phyloP scores from a whole-genome alignment of 2,888 invertebrate genomes.

The Pterostichus niger region DNA sequence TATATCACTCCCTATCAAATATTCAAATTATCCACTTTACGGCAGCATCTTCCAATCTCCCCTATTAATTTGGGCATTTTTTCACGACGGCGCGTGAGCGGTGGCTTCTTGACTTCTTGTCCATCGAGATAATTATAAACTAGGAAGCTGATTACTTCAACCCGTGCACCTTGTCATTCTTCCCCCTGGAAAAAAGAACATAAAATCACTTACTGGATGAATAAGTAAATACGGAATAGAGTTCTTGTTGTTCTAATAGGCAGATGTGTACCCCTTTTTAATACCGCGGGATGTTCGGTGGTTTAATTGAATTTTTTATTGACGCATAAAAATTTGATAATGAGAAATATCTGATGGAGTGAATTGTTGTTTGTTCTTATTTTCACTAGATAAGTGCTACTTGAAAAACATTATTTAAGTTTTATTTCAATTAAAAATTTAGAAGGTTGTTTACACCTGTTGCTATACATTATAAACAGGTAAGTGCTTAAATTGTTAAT shows the following conservation, averaged over 20 bases:
- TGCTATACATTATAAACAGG: constrained; percentile 10
- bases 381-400: constrained; percentile 25
- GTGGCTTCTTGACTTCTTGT: background rate
- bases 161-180: constrained; percentile 55
- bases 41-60: constrained; percentile 30
- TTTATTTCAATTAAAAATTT: constrained; percentile 21
- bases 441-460: constrained; percentile 3
- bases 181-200: constrained; percentile 27
- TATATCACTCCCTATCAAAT: constrained; percentile 68
- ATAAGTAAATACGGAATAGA: constrained; percentile 43
- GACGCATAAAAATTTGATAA: constrained; percentile 40
- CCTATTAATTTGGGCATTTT: constrained; percentile 45
- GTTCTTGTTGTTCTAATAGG: constrained; percentile 23
- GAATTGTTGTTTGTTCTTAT: constrained; percentile 42
- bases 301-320: constrained; percentile 61
- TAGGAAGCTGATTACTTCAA: constrained; percentile 40
- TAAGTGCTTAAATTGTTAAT: background rate
- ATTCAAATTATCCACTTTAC: constrained; percentile 67
- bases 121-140: constrained; percentile 35
- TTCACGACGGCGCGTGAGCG: constrained; percentile 22
- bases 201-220: constrained; percentile 52
- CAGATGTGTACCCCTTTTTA: constrained; percentile 33
- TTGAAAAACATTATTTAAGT: constrained; percentile 22
- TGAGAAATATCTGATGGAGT: constrained; percentile 58
- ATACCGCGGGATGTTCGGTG: constrained; percentile 16